Evolutionary conservation across 2,113 vertebrate species (phyloP), one percentile per base, ranked within the genome.

Genomic region (Camelus dromedarius): DNA sequence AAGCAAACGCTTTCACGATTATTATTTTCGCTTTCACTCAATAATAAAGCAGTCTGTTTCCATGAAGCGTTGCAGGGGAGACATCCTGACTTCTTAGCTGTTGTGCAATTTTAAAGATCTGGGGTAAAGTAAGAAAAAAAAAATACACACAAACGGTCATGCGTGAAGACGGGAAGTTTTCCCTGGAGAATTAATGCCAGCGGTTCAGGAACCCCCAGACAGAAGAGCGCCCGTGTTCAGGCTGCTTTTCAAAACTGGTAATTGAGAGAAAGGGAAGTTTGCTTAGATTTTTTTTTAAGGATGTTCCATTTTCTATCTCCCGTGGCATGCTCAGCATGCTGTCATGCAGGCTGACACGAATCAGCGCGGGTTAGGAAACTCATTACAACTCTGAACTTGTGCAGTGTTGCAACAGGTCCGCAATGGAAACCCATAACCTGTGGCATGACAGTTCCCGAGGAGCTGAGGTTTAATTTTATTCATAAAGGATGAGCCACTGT

Each of bases 391-490:
- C 50, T 58, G 86, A 97, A 93, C 58, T 30, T 26, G 24, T 19
- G 84, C 97, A 86, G 35, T 72, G 80, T 86, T 95, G 81, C 30
- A 48, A 72, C 73, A 88, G 79, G 75, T 96, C 90, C 97, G 88
- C 97, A 80, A 98, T 97, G 94, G 90, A 91, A 93, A 95, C 97
- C 96, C 70, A 56, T 88, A 94, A 97, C 95, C 90, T 95, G 8
- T 70, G 91, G 77, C 77, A 48, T 22, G 87, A 4, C 79, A 10
- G 62, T 62, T 76, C 48, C 38, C 1, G 54, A 70, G 64, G 54
- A 93, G 69, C 73, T 82, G 14, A 92, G 46, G 24, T 96, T 96
- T 94, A 56, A 97, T 96, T 80, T 84, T 52, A 81, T 60, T 50
- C 24, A 0, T 20, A 72, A 58, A 89, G 86, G 96, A 82, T 0